phyloP scores from a whole-genome alignment of 2,888 invertebrate species.

The Eupithecia abbreviata region DNA sequence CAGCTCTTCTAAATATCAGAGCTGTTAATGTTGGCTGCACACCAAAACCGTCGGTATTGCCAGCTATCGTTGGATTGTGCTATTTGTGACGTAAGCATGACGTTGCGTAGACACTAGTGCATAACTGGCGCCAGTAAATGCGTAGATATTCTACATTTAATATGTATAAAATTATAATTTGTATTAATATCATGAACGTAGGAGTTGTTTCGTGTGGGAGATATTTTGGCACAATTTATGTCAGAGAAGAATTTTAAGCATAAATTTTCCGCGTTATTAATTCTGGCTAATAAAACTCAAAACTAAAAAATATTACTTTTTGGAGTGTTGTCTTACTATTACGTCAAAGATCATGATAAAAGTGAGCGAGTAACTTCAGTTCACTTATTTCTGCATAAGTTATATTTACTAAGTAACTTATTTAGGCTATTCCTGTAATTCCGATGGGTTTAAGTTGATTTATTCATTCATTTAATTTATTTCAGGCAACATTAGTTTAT shows the following conservation, averaged over 20 bases:
- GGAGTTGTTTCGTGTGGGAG: conserved; percentile 11
- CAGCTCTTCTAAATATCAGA: conserved; percentile 58
- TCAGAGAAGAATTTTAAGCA: conserved; percentile 2
- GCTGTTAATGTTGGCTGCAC: conserved; percentile 65
- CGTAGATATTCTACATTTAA: background rate
- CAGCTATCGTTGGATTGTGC: conserved; percentile 50
- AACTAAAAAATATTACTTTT: background rate
- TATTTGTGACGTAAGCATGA: conserved; percentile 40
- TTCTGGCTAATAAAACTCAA: background rate
- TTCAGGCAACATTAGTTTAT: no score
- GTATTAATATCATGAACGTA: conserved; percentile 13
- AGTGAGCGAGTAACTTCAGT: background rate
- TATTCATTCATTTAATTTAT: no score
- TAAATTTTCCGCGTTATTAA: background rate
- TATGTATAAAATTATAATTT: conserved; percentile 1
- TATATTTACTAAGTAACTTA: no score
- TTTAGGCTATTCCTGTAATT: no score
- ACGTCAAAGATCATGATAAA: background rate
- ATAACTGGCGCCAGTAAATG: conserved; percentile 32
- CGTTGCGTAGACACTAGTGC: conserved; percentile 29
- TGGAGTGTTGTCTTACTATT: background rate
- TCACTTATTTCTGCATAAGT: background rate
- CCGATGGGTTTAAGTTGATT: no score
- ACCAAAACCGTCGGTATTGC: conserved; percentile 63
- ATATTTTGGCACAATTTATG: conserved; percentile 17